Percentiles rank a stretch among this genome's conserved stretches.
phyloP scores from a whole-genome alignment of 1,140 invertebrate species.

The Drepana arcuata region DNA sequence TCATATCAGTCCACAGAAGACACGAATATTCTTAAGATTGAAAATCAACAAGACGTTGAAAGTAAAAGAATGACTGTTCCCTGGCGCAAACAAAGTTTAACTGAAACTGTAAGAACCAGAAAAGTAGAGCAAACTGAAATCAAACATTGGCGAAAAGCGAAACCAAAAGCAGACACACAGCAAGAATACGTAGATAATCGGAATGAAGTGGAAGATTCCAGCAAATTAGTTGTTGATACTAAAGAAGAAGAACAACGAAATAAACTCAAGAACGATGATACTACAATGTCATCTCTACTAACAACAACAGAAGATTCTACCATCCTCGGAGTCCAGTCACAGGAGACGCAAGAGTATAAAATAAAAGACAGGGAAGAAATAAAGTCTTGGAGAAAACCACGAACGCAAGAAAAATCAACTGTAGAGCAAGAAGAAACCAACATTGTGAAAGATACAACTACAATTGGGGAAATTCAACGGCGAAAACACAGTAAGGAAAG shows the following conservation, averaged over 20 bases:
- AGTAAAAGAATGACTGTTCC: conserved; percentile 34
- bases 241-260: not conserved
- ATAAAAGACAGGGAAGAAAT: conserved; percentile 3
- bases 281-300: not conserved
- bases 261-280: not conserved
- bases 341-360: not conserved
- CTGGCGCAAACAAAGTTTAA: conserved; percentile 34
- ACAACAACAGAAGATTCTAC: not conserved
- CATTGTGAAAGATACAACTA: conserved; percentile 20
- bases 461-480: conserved; percentile 13
- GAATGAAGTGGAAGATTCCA: conserved; percentile 8
- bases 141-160: conserved; percentile 32
- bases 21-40: conserved; percentile 42
- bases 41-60: conserved; percentile 39
- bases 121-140: conserved; percentile 14
- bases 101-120: conserved; percentile 5
- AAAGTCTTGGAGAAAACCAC: conserved; percentile 12
- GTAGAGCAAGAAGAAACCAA: too few relatives aligned
- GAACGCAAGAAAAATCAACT: conserved; percentile 3
- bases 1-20: conserved; percentile 47
- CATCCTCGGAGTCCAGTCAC: not conserved
- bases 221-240: conserved; percentile 2
- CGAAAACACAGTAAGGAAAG: conserved; percentile 14
- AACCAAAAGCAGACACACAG: not conserved
- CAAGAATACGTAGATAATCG: too few relatives aligned